Percentiles rank a stretch among this genome's conserved stretches.
Conservation (phyloP, 2,888 invertebrate genomes). For the Iselma pallidipennis region DNA sequence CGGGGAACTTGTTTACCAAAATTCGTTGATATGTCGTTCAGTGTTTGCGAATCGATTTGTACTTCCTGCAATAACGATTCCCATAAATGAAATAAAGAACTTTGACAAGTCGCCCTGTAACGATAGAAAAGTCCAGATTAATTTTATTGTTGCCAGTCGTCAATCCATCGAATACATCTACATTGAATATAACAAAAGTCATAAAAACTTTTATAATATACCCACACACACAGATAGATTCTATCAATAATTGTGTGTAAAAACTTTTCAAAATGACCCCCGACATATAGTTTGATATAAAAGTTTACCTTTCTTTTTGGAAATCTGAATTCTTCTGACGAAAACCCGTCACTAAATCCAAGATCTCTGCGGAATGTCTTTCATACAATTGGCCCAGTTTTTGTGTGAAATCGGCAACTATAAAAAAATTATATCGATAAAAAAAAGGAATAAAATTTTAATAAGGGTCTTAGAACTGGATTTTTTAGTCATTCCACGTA, state of each 20-base stretch:
- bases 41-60: slow-evolving; percentile 84
- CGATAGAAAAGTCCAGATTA: too few species aligned
- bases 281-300: neutral
- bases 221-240: too few species aligned
- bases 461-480: too few species aligned
- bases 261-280: too few species aligned
- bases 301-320: slow-evolving; percentile 77
- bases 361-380: slow-evolving; percentile 84
- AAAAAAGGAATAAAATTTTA: too few species aligned
- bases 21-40: slow-evolving; percentile 81
- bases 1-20: slow-evolving; percentile 78
- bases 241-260: too few species aligned
- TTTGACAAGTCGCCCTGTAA: slow-evolving; percentile 74
- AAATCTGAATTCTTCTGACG: slow-evolving; percentile 84
- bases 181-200: too few species aligned
- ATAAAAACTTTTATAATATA: too few species aligned
- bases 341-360: slow-evolving; percentile 83
- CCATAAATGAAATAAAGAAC: slow-evolving; percentile 87
- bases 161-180: too few species aligned
- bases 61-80: slow-evolving; percentile 88
- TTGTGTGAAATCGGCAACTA: slow-evolving; percentile 91
- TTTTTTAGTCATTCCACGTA: too few species aligned
- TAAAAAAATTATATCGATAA: slow-evolving; percentile 50
- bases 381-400: slow-evolving; percentile 88
- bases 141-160: too few species aligned